Base-by-base conservation (phyloP, 2,113 vertebrate species). In the Proterorhinus semilunaris region DNA sequence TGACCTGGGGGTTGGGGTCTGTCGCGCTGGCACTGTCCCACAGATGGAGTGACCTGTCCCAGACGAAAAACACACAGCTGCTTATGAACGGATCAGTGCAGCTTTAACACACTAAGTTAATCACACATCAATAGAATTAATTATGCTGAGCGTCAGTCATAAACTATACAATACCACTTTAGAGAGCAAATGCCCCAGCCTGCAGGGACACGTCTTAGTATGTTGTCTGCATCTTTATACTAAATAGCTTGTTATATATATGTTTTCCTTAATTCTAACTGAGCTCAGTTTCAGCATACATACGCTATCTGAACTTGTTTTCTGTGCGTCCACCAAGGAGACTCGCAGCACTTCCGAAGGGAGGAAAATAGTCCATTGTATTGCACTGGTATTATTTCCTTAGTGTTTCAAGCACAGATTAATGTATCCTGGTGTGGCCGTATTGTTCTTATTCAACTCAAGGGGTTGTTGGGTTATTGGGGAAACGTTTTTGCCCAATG, bases 301-400 rank as follows among this genome's bases (percentile, higher is more conserved):
- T 36, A 36, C 27, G 4, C 27, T 36, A 36, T 36, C 4, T 36
- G 27, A 36, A 36, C 27, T 36, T 36, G 27, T 36, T 36, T 36
- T 36, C 27, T 4, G 27, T 36, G 27, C 65, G 58, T 78, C 73
- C 43, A 71, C 68, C 17, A 10, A 50, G 8, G 46, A 74, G 69
- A 75, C 74, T 21, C 21, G 52, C 79, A 81, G 71, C 61, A 43
- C 79, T 85, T 84, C 84, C 83, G 74, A 81, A 81, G 81, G 83
- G 83, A 72, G 86, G 85, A 82, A 87, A 78, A 83, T 81, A 68
- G 83, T 69, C 90, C 76, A 92, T 92, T 93, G 91, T 92, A 91
- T 91, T 91, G 87, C 79, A 66, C 76, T 72, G 58, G 64, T 87
- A 92, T 92, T 90, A 86, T 90, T 92, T 93, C 92, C 92, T 88